A percentile compares a stretch with the other conserved stretches of the same genome.
phyloP scores from a whole-genome alignment of 2,888 invertebrate genomes.

The Sturmia bella region DNA sequence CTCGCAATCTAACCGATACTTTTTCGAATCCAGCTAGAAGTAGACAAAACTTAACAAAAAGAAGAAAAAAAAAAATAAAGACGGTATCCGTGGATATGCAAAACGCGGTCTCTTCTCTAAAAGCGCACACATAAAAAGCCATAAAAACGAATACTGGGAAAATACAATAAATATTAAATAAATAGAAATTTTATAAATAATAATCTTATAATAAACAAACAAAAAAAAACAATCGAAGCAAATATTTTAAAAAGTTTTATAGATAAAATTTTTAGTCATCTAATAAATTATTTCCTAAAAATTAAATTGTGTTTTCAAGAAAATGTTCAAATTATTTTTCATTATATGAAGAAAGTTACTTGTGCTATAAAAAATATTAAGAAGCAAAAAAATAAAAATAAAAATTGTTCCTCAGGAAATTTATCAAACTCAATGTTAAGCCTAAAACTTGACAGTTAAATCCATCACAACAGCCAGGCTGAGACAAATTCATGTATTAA shows the following conservation, averaged over 20 bases:
- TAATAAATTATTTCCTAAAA: too few relatives aligned
- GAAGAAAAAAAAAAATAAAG: too few relatives aligned
- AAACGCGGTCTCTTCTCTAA: conserved; percentile 39
- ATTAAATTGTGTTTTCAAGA: too few relatives aligned
- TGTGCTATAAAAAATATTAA: neutral
- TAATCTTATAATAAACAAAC: conserved; percentile 13
- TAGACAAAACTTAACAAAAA: conserved; percentile 59
- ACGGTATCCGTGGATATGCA: conserved; percentile 50
- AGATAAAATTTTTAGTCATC: too few relatives aligned
- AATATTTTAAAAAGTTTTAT: conserved; percentile 2
- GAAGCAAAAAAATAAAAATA: conserved; percentile 31
- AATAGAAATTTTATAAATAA: neutral
- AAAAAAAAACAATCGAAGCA: neutral
- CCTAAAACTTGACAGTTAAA: conserved; percentile 65
- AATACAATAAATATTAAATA: conserved; percentile 16
- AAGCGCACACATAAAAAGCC: conserved; percentile 11
- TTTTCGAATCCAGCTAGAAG: conserved; percentile 58
- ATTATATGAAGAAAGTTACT: neutral
- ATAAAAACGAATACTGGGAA: conserved; percentile 19
- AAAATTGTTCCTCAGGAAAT: conserved; percentile 54
- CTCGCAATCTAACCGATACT: conserved; percentile 45
- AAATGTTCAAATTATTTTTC: conserved; percentile 1
- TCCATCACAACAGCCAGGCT: conserved; percentile 54
- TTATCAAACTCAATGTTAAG: conserved; percentile 63
- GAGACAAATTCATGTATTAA: conserved; percentile 39